Conservation (phyloP, 2,797 vertebrate species). For the Alosa sapidissima region DNA sequence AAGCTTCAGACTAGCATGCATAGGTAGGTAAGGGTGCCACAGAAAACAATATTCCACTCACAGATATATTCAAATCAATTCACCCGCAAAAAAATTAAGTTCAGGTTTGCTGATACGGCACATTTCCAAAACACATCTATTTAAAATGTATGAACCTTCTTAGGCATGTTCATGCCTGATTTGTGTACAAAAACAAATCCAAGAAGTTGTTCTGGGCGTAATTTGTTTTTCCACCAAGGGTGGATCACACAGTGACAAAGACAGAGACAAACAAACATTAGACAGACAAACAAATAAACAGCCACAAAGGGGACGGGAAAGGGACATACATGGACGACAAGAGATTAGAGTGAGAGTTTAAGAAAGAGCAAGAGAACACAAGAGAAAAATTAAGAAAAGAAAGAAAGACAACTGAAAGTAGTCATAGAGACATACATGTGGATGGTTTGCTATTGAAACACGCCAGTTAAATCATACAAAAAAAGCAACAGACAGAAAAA, state of each 20-base stretch:
- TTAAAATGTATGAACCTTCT: conserved; percentile 55
- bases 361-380: conserved; percentile 38
- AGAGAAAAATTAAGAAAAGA: neutral
- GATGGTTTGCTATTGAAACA: conserved; percentile 67
- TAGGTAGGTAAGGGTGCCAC: conserved; percentile 68
- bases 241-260: conserved; percentile 59
- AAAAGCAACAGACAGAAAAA: conserved; percentile 47
- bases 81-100: conserved; percentile 46
- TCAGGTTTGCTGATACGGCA: conserved; percentile 52
- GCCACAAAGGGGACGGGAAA: conserved; percentile 55
- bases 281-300: conserved; percentile 31
- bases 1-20: conserved; percentile 74
- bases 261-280: conserved; percentile 50
- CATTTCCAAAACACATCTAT: conserved; percentile 59
- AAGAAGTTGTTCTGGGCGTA: conserved; percentile 41
- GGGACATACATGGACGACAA: conserved; percentile 21
- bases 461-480: conserved; percentile 76
- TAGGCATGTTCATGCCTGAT: conserved; percentile 31
- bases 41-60: conserved; percentile 55
- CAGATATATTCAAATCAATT: conserved; percentile 62
- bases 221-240: conserved; percentile 60
- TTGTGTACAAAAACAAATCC: conserved; percentile 33
- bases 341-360: conserved; percentile 29
- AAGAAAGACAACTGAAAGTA: neutral
- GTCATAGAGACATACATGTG: conserved; percentile 63